Conservation (phyloP, 2,888 invertebrate genomes). For the Euproctis similis region DNA sequence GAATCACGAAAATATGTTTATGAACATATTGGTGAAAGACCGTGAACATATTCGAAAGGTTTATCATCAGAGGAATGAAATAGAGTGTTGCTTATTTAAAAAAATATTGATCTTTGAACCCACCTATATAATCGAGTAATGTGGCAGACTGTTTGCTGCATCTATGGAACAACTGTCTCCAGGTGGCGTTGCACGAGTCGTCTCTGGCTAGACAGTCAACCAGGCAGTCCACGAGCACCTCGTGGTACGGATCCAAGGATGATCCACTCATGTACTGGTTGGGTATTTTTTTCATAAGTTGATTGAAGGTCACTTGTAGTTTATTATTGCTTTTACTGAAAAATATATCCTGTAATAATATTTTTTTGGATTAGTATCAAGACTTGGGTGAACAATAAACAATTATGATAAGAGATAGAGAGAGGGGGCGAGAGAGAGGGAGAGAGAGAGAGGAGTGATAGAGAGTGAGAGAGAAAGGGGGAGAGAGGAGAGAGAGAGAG, state of each 20-base stretch:
- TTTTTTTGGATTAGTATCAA: too few species aligned
- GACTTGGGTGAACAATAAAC: too few species aligned
- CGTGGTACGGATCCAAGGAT: slow-evolving; percentile 58
- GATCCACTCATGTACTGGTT: slow-evolving; percentile 63
- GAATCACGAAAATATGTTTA: too few species aligned
- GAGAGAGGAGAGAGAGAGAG: too few species aligned
- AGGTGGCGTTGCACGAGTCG: slow-evolving; percentile 78
- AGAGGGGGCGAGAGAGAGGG: too few species aligned
- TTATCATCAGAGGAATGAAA: too few species aligned
- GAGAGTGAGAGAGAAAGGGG: too few species aligned
- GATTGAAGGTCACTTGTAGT: slow-evolving; percentile 75
- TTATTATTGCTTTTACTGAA: slow-evolving; percentile 63
- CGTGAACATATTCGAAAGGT: too few species aligned
- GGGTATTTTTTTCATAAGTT: slow-evolving; percentile 78
- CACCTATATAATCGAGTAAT: slow-evolving; percentile 76
- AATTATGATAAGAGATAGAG: too few species aligned
- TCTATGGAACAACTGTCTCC: slow-evolving; percentile 81
- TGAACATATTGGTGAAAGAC: too few species aligned
- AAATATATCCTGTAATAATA: slow-evolving; percentile 58
- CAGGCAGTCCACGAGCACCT: slow-evolving; percentile 77
- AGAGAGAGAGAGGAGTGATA: too few species aligned
- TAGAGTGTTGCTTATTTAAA: not conserved
- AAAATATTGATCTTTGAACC: too few species aligned
- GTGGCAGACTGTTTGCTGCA: slow-evolving; percentile 80
- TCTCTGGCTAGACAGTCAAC: slow-evolving; percentile 78